These are phyloP conservation scores for Poeciliopsis gracilis DNA, from an alignment of 2,797 vertebrate genomes.

Conservation along the genomic window DNA sequence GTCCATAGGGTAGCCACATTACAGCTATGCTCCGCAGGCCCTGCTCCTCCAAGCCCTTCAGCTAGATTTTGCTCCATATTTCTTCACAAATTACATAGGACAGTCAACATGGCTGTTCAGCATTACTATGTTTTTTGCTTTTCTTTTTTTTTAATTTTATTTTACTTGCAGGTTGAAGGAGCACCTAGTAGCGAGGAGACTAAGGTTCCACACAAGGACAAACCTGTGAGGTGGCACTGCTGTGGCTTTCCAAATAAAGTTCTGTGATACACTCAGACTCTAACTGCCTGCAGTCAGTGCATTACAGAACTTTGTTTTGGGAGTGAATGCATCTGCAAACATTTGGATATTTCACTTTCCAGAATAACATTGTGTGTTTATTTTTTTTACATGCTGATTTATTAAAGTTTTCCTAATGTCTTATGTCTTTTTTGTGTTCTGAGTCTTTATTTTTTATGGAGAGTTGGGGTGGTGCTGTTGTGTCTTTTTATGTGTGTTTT, in stretches of 20 bases:
- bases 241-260: conserved; percentile 88
- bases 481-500: background rate
- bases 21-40: conserved; percentile 49
- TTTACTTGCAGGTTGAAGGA: conserved; percentile 66
- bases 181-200: conserved; percentile 58
- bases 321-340: conserved; percentile 77
- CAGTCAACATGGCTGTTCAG: conserved; percentile 38
- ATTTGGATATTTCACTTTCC: conserved; percentile 57
- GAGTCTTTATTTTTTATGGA: conserved; percentile 8
- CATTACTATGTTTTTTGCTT: conserved; percentile 35
- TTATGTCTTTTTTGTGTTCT: conserved; percentile 20
- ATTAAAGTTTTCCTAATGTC: conserved; percentile 59
- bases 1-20: conserved; percentile 36
- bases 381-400: conserved; percentile 31
- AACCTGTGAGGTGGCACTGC: conserved; percentile 76
- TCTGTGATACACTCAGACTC: conserved; percentile 89
- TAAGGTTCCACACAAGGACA: conserved; percentile 70
- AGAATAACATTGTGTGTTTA: conserved; percentile 27
- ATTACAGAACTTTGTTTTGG: conserved; percentile 92
- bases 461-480: background rate
- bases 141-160: conserved; percentile 30
- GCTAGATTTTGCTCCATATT: background rate
- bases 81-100: conserved; percentile 10
- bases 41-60: conserved; percentile 16
- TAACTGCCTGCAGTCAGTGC: conserved; percentile 87